phyloP scores from a whole-genome alignment of 2,797 vertebrate genomes.

The Lacerta bilineata region DNA sequence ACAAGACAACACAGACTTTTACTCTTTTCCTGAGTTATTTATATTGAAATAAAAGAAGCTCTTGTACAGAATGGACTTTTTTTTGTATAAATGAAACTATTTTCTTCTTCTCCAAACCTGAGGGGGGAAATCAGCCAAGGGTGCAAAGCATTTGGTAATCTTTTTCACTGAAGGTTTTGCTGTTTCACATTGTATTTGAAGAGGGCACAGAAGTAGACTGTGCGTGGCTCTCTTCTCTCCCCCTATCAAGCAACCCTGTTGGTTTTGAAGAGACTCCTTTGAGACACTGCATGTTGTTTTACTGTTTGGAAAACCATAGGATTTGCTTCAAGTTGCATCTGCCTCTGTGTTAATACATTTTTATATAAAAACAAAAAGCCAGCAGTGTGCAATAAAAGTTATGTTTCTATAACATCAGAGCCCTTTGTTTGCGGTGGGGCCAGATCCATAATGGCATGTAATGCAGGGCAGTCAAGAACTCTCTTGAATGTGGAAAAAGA shows the following conservation, averaged over 20 bases:
- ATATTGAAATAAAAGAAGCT: conserved; percentile 85
- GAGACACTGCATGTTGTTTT: conserved; percentile 95
- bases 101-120: conserved; percentile 95
- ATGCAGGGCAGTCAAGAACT: too few relatives aligned
- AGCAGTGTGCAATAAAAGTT: conserved; percentile 99
- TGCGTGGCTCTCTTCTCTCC: conserved; percentile 58
- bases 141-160: conserved; percentile 90
- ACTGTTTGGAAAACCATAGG: conserved; percentile 90
- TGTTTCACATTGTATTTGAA: conserved; percentile 73
- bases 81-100: conserved; percentile 99
- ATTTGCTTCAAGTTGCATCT: conserved; percentile 97
- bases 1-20: conserved; percentile 64
- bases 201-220: conserved; percentile 77
- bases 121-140: conserved; percentile 85
- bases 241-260: conserved; percentile 80
- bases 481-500: not conserved
- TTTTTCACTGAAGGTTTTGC: conserved; percentile 8
- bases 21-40: conserved; percentile 83
- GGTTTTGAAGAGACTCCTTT: conserved; percentile 86
- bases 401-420: conserved; percentile 90
- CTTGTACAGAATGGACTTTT: conserved; percentile 97
- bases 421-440: conserved; percentile 32
- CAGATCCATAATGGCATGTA: too few relatives aligned
- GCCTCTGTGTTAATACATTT: conserved; percentile 99
- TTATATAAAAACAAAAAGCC: conserved; percentile 95